A percentile compares a stretch with the other conserved stretches of the same genome.
phyloP scores from a whole-genome alignment of 1,140 invertebrate species.

The Caerostris extrusa region DNA sequence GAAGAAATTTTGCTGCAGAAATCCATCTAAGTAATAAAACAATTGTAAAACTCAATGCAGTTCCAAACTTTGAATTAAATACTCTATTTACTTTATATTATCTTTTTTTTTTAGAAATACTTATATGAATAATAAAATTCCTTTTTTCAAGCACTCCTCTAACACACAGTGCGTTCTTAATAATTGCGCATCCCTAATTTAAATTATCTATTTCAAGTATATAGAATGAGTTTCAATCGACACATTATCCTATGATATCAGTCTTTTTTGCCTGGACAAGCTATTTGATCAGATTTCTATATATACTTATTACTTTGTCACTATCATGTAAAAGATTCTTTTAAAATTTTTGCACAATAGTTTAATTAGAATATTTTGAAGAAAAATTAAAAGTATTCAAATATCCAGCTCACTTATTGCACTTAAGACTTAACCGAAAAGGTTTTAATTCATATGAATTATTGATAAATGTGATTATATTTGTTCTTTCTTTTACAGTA shows the following conservation, averaged over 20 bases:
- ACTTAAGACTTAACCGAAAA: neutral
- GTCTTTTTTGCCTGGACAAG: neutral
- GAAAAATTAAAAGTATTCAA: neutral
- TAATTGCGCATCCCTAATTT: too few species aligned
- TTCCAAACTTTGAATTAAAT: too few species aligned
- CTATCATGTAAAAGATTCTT: neutral
- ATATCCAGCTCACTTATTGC: neutral
- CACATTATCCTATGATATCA: neutral
- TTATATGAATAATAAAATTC: too few species aligned
- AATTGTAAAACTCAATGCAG: too few species aligned
- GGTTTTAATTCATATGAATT: neutral
- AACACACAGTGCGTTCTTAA: too few species aligned
- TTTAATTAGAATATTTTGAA: neutral
- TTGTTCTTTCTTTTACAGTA: neutral
- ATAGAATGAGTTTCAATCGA: too few species aligned
- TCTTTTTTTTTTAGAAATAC: too few species aligned
- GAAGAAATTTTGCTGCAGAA: too few species aligned
- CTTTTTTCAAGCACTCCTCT: too few species aligned
- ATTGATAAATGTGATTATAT: neutral
- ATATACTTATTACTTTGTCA: neutral
- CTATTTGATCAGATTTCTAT: neutral
- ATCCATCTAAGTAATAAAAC: too few species aligned
- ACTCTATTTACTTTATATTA: too few species aligned
- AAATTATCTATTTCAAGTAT: too few species aligned
- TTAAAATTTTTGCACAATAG: neutral